Base-by-base conservation (phyloP, 1,140 invertebrate genomes). In the Helicoverpa zea region DNA sequence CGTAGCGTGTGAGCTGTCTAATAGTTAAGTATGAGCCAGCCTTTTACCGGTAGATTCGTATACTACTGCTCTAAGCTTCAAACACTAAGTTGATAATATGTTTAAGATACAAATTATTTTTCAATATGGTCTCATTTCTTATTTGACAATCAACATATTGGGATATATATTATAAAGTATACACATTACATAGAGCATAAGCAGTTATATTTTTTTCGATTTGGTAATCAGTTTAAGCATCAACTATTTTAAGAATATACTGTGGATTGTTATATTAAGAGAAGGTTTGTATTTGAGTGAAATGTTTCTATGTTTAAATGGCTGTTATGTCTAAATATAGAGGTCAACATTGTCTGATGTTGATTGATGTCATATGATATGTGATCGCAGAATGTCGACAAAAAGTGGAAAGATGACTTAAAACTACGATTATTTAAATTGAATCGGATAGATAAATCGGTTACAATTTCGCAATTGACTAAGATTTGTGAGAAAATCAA, bases 1-100 rank as follows among this genome's bases (percentile, higher is more conserved):
- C 76, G 80, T 87, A 86, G 86, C 77, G 87, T 88, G 88, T 90
- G 88, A 84, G 56, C 86, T 87, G 81, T 79, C 77, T 88, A 74
- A 61, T 83, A 81, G 79, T 74, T 79, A 73, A 58, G 68, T 82
- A 66, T 86, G 86, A 86, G 81, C 70, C 76, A 87, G 84, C 83
- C 80, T 85, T 82, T 83, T 86, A 88, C 83, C 77, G 59, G 81
- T 86, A 86, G 85, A 54, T 79, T 18, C 29, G 73, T 81, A 85
- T 80, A 18, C 78, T 59, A 76, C 54, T 75, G 52, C 35, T 77
- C 51, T 80, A 81, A 74, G 72, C 79, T 81, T 78, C 64, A 30
- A 56, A 56, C 61, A 68, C 4, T 49, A 58, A 51, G 35, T 72
- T 79, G 52, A 11, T 70, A 72, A 23, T 72, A 80, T 80, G 47